Percentiles rank a stretch among this genome's conserved stretches.
Conservation (phyloP, 1,140 invertebrate species). For the Sinonovacula constricta region DNA sequence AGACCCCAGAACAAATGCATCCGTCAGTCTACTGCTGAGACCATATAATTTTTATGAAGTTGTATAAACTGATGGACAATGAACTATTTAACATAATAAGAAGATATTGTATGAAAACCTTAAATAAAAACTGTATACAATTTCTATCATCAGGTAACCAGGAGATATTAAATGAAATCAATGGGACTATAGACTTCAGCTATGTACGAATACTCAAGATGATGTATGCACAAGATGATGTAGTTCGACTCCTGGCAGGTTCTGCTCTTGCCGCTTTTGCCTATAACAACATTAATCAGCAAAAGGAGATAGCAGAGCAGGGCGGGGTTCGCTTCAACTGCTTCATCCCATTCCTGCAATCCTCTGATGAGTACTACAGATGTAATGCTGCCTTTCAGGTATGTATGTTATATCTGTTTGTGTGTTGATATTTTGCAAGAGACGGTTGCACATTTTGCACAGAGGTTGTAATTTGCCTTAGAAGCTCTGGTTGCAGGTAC, state of each 20-base stretch:
- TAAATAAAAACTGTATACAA: no score
- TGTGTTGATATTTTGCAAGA: no score
- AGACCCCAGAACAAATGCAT: no score
- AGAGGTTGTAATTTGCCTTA: no score
- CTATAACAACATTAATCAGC: constrained; percentile 76
- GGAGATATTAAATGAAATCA: constrained; percentile 71
- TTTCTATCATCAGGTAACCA: constrained; percentile 76
- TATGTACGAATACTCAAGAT: constrained; percentile 75
- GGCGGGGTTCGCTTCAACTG: constrained; percentile 76
- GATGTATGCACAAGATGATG: constrained; percentile 70
- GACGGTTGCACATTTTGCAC: no score
- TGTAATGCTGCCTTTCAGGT: constrained; percentile 77
- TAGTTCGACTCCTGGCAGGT: constrained; percentile 73
- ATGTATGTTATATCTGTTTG: no score
- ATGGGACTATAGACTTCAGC: constrained; percentile 72
- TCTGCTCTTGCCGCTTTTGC: constrained; percentile 75
- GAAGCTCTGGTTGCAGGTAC: no score
- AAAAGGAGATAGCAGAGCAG: constrained; percentile 75
- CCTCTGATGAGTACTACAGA: constrained; percentile 73
- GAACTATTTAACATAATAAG: no score
- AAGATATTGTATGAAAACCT: no score
- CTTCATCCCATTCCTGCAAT: constrained; percentile 74
- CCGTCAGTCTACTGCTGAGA: no score
- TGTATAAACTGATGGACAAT: no score
- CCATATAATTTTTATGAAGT: no score